Conservation (phyloP, 2,113 vertebrate species). For the Ceyx melanurus region DNA sequence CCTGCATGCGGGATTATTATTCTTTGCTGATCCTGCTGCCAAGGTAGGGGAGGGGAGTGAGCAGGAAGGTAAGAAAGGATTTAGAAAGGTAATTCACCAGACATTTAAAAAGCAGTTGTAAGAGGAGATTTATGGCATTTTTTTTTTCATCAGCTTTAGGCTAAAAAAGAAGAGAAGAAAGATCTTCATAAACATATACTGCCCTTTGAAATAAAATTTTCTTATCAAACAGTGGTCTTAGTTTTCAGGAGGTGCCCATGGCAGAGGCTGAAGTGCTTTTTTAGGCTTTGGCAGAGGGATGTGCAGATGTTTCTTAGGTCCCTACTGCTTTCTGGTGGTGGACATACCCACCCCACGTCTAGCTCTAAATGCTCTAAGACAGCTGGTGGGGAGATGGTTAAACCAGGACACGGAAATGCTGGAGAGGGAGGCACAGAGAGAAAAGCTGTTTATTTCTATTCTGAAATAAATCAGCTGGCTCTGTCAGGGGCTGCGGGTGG, state of each 20-base stretch:
- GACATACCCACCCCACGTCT: neutral
- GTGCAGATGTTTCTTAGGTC: neutral
- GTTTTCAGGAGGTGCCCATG: neutral
- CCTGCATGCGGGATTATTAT: rapidly evolving
- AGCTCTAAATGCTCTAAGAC: neutral
- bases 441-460: neutral
- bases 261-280: neutral
- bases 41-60: neutral
- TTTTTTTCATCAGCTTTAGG: neutral
- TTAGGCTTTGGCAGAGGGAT: neutral
- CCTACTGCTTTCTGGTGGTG: neutral
- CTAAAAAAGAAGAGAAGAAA: neutral
- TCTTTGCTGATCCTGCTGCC: neutral
- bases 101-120: neutral
- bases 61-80: neutral
- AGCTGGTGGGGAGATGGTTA: neutral
- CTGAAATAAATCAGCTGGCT: neutral
- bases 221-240: neutral
- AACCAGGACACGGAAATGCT: neutral
- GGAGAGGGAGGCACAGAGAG: neutral
- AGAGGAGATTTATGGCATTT: neutral
- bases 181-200: neutral
- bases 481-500: rapidly evolving
- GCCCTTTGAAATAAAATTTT: neutral
- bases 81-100: neutral